Conservation (phyloP, 2,888 invertebrate genomes). For the Caenorhabditis imperialis region DNA sequence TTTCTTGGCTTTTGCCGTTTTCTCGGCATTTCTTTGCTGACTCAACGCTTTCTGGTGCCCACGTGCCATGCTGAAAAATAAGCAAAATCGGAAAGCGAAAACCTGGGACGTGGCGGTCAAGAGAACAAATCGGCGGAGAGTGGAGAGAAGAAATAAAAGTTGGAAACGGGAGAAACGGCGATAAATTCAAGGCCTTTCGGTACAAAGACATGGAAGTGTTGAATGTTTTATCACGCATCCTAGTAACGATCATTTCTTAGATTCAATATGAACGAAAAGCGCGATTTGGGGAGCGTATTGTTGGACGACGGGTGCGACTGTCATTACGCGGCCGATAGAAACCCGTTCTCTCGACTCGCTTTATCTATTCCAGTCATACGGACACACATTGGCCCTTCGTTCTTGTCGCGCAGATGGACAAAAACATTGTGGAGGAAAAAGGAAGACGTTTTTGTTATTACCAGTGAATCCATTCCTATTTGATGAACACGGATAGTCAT, state of each 20-base stretch:
- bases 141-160: conserved; percentile 14
- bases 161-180: no score
- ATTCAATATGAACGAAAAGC: no score
- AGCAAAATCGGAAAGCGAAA: neutral
- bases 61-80: conserved; percentile 86
- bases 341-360: conserved; percentile 49
- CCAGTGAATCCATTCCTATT: neutral
- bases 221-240: no score
- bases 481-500: neutral
- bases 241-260: no score
- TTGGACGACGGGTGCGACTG: conserved; percentile 44
- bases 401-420: neutral
- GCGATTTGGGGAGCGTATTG: conserved; percentile 13
- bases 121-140: conserved; percentile 6
- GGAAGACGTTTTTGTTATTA: neutral
- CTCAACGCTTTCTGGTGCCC: conserved; percentile 99
- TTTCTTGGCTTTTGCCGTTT: conserved; percentile 48
- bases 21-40: conserved; percentile 81
- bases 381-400: conserved; percentile 7
- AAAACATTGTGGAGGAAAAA: conserved; percentile 17
- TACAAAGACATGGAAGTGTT: no score
- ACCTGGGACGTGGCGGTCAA: neutral
- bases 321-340: conserved; percentile 41
- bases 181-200: no score
- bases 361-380: conserved; percentile 44